phyloP scores from a whole-genome alignment of 2,888 invertebrate genomes.

The Gymnosoma rotundatum region DNA sequence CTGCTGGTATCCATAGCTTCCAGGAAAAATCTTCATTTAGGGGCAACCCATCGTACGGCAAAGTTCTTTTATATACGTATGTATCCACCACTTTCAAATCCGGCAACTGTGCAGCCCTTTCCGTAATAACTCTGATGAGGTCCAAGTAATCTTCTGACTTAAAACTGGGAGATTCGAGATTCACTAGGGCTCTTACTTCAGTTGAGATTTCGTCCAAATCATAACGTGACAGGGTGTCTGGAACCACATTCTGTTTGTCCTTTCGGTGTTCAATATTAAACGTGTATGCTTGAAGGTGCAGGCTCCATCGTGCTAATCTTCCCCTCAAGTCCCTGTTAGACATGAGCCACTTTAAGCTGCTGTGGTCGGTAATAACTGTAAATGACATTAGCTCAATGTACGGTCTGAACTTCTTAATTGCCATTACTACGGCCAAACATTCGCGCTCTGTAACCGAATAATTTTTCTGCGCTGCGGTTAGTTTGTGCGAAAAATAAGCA shows the following conservation, averaged over 20 bases:
- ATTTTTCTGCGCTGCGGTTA: neutral
- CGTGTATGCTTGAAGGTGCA: no score
- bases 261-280: no score
- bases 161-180: neutral
- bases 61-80: no score
- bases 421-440: neutral
- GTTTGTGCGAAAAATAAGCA: constrained; percentile 13
- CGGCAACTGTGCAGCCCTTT: no score
- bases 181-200: neutral
- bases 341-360: neutral
- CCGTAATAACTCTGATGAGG: no score
- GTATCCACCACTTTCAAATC: no score
- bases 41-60: no score
- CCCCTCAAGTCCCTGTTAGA: neutral
- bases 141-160: neutral
- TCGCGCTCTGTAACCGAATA: neutral
- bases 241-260: no score
- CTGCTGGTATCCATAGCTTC: no score
- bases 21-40: no score
- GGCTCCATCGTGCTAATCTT: neutral
- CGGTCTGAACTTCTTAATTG: neutral
- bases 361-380: neutral
- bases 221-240: no score
- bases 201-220: neutral
- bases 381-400: neutral